These are phyloP conservation scores for Pleuronectes platessa DNA, from an alignment of 2,113 vertebrate species.

Conservation along the genomic window DNA sequence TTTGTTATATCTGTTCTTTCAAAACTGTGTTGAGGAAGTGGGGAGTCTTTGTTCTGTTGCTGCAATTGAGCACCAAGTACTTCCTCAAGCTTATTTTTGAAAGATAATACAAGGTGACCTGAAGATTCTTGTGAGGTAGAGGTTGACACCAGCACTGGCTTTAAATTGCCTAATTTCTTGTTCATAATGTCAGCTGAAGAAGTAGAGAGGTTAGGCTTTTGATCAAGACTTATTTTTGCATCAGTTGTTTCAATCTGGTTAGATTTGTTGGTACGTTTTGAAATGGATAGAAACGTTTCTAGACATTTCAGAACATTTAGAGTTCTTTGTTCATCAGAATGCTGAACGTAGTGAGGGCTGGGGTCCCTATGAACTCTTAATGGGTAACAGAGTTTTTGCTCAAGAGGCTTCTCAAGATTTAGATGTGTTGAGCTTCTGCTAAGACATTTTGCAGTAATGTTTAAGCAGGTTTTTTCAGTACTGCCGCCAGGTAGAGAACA, in stretches of 20 bases:
- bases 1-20: conserved; percentile 9
- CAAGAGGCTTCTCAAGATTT: conserved; percentile 39
- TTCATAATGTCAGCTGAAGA: conserved; percentile 3
- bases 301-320: conserved; percentile 48
- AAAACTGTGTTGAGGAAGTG: background rate
- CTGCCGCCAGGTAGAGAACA: background rate
- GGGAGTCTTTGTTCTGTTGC: conserved; percentile 8
- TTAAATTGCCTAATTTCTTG: conserved; percentile 15
- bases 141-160: background rate
- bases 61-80: conserved; percentile 22
- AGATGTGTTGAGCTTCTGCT: conserved; percentile 35
- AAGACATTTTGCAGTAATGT: background rate
- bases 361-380: conserved; percentile 7
- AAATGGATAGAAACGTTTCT: conserved; percentile 21
- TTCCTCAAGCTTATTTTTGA: conserved; percentile 35
- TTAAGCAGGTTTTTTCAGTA: conserved; percentile 27
- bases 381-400: background rate
- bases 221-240: conserved; percentile 10
- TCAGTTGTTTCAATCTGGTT: conserved; percentile 7
- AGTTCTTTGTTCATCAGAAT: conserved; percentile 54
- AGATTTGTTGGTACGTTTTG: conserved; percentile 7
- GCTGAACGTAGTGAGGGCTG: background rate
- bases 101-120: conserved; percentile 2
- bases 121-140: conserved; percentile 24
- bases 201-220: background rate